Evolutionary conservation across 37 sponge, comb jelly and placozoan genomes (phyloP), one percentile per base, ranked within the genome.

Genomic region (Crambe crambe): DNA sequence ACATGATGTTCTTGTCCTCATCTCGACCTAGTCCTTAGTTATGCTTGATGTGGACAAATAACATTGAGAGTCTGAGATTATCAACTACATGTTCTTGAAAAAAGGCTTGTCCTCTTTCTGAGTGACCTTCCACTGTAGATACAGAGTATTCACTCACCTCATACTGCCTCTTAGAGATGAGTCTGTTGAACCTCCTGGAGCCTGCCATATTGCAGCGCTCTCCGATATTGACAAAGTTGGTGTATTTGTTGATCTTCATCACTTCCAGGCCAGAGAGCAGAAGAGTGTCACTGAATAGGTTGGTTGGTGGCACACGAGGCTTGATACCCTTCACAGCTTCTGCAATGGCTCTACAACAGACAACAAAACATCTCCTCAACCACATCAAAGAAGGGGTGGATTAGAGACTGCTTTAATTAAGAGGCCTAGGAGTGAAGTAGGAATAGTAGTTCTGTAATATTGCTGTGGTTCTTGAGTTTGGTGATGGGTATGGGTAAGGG

Each of bases 201-300:
- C 99, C 99, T 63, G 99, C 95, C 27, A 98, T 92, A 80, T 98
- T 98, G 67, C 99, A 98, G 10, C 99, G 66, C 44, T 98, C 99
- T 30, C 99, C 99, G 80, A 98, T 98, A 80, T 98, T 98, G 37
- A 96, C 93, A 85, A 98, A 98, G 56, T 93, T 91, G 27, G 97
- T 92, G 58, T 80, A 56, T 32, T 66, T 41, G 58, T 90, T 91
- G 17, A 94, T 84, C 25, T 66, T 58, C 84, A 94, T 84, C 9
- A 89, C 85, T 56, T 98, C 99, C 64, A 98, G 77, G 6, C 99
- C 95, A 23, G 98, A 98, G 25, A 98, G 83, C 2, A 93, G 80
- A 3, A 92, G 75, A 15, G 83, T 65, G 60, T 94, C 97, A 47
- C 39, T 62, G 70, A 72, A 85, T 0, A 98, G 75, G 47, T 89